Evolutionary conservation across 2,888 invertebrate genomes (phyloP), one percentile per base, ranked within the genome.

Genomic region (Reticulitermes lucifugus): DNA sequence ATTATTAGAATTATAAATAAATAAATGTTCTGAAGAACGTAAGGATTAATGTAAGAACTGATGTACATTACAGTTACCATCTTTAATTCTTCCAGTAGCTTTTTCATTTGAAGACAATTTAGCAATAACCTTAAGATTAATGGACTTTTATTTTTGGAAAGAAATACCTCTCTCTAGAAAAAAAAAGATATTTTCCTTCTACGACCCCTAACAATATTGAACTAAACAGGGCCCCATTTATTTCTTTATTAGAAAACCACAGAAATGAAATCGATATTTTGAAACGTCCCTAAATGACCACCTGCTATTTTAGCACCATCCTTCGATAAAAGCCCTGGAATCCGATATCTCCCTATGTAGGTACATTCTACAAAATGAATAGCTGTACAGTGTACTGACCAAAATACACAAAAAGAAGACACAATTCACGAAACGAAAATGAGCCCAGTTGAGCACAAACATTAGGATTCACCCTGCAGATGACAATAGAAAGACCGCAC

Each of bases 401-500:
- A 65, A 25, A 65, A 65, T n/a, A 65, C 65, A 65, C 65, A 65
- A n/a, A 60, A 6, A 60, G 51, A 51, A 51, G 60, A 60, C n/a
- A 60, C 21, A n/a, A 60, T 60, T n/a, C 60, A 22, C 60, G n/a
- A n/a, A 21, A 60, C 60, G 21, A 60, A 60, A n/a, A n/a, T n/a
- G 65, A 65, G 65, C n/a, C 12, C 25, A 65, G 65, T 65, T 65
- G 65, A 65, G 65, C 25, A 65, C 65, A 65, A 65, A 65, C 65
- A 65, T 65, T 65, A 25, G 65, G 65, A 65, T 65, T 65, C 65
- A 65, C 65, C 65, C 65, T 25, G 65, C 25, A n/a, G 25, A n/a
- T 73, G 73, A 73, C 73, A 73, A 73, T 73, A 73, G 73, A 14
- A 70, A 35, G 73, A 41, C 73, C 73, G 14, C 73, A 73, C 73